phyloP scores from a whole-genome alignment of 2,113 vertebrate genomes.

The Calidris pugnax region DNA sequence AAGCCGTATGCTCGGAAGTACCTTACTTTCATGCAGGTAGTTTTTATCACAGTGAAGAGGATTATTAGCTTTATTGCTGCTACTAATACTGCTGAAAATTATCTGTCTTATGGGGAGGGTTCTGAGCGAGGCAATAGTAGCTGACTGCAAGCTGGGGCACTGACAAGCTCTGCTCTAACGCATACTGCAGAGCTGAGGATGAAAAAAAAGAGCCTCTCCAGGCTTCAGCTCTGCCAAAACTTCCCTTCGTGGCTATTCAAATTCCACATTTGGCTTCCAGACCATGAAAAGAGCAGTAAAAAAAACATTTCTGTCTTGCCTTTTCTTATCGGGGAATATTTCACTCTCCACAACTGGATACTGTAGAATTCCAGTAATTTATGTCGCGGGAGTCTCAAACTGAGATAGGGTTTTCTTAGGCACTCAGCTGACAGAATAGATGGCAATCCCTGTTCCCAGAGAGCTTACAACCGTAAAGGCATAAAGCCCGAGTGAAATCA shows the following conservation, averaged over 20 bases:
- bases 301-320: neutral
- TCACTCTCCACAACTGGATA: neutral
- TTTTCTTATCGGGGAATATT: neutral
- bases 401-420: neutral
- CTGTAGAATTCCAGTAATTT: neutral
- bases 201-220: neutral
- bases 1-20: neutral
- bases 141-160: neutral
- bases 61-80: conserved; percentile 17
- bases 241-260: neutral
- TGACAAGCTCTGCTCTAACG: neutral
- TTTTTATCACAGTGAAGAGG: neutral
- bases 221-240: neutral
- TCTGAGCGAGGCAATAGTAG: neutral
- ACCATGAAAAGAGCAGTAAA: neutral
- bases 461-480: neutral
- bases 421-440: neutral
- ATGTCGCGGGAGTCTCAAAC: neutral
- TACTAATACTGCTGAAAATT: conserved; percentile 7
- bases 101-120: neutral
- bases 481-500: neutral
- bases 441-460: neutral
- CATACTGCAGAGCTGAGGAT: neutral
- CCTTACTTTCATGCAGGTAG: neutral
- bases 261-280: conserved; percentile 11